phyloP scores from a whole-genome alignment of 2,113 vertebrate species.

The Paralichthys olivaceus region DNA sequence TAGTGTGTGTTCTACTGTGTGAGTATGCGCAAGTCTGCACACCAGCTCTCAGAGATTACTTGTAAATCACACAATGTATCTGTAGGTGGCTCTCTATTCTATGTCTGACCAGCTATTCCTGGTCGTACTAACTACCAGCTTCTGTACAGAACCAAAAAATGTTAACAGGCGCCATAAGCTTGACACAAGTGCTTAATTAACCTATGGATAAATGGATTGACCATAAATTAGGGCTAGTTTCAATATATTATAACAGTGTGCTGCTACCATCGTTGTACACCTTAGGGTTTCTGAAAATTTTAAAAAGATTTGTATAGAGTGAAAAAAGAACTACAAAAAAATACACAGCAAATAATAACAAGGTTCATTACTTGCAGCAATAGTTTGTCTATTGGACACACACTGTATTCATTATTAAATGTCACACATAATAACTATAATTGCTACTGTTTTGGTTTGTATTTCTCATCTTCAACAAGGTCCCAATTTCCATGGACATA shows the following conservation, averaged over 20 bases:
- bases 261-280: background rate
- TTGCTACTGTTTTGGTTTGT: conserved; percentile 6
- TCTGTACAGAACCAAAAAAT: too few relatives aligned
- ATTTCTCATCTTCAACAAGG: conserved; percentile 14
- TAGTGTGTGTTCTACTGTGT: background rate
- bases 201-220: background rate
- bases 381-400: background rate
- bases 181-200: background rate
- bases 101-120: too few relatives aligned
- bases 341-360: background rate
- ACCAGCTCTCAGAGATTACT: background rate
- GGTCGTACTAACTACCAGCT: too few relatives aligned
- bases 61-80: too few relatives aligned
- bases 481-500: background rate
- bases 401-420: background rate
- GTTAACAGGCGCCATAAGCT: too few relatives aligned
- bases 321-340: background rate
- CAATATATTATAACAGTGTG: too few relatives aligned
- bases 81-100: too few relatives aligned
- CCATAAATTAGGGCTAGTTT: background rate
- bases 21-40: background rate
- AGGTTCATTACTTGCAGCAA: background rate
- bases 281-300: background rate
- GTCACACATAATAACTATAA: conserved; percentile 9
- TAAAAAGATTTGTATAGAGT: too few relatives aligned